Evolutionary conservation across 92 coral and sea anemone genomes (phyloP), one percentile per base, ranked within the genome.

Genomic region (Paragorgia papillata): DNA sequence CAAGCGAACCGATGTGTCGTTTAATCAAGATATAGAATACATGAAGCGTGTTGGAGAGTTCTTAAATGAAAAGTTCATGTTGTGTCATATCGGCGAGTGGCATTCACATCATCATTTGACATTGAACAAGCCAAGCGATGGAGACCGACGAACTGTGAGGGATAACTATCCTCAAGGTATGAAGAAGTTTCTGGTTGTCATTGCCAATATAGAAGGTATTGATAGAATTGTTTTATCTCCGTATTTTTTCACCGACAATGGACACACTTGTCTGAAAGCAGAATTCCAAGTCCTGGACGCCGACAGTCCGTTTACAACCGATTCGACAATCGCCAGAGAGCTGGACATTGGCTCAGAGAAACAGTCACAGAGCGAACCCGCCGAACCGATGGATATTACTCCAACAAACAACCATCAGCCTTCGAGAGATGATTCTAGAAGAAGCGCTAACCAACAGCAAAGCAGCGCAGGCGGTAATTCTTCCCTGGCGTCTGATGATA

Each of bases 71-170:
- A 57, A 66, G 21, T 89, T 80, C 79, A 83, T 82, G 90, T 73
- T 91, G 14, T 81, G 97, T 29, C 97, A 91, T 67, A 86, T 91
- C 57, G 97, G 97, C 22, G 90, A 91, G 62, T 91, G 97, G 97
- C 97, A 91, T 57, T 91, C 89, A 2, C 88, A 91, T 51, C 92
- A 92, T 33, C 87, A 67, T 7, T 86, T 90, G 84, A 26, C 87
- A 75, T 13, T 83, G 84, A 76, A 73, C 60, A 28, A 85, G 9
- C 96, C 96, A 37, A 88, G 96, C 62, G 64, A 43, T 0, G 97
- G 92, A 0, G 97, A 92, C 66, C 74, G 78, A 9, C 65, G 83
- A 1, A 90, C 97, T 1, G 83, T 92, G 21, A 65, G 65, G 29
- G 57, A 85, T 29, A 81, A 92, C 62, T 92, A 73, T 66, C 97